phyloP scores from a whole-genome alignment of 2,113 vertebrate species.

The Gambusia affinis region DNA sequence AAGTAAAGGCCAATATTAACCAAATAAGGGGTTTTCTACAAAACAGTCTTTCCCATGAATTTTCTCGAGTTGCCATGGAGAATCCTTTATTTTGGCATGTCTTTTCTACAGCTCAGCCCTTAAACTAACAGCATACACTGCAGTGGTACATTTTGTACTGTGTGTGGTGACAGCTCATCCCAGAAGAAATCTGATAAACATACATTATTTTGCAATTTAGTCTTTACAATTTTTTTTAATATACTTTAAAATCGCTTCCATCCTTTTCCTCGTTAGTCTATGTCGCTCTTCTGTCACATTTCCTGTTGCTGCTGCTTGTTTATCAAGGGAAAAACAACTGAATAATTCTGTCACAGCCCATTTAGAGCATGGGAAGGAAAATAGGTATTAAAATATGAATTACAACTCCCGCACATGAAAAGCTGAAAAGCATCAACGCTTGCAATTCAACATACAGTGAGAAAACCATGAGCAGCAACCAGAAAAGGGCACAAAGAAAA shows the following conservation, averaged over 20 bases:
- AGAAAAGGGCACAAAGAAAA: not conserved
- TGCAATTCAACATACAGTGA: no score
- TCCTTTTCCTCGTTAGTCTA: constrained; percentile 6
- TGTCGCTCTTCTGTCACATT: constrained; percentile 18
- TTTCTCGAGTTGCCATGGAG: constrained; percentile 9
- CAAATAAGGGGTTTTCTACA: not conserved
- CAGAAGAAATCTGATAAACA: not conserved
- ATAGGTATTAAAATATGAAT: constrained; percentile 55
- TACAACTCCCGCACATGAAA: constrained; percentile 10
- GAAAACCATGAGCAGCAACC: not conserved
- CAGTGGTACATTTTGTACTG: not conserved
- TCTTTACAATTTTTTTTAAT: not conserved
- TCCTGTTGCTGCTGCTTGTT: constrained; percentile 8
- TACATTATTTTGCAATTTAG: not conserved
- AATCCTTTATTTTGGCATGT: constrained; percentile 9
- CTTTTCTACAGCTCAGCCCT: constrained; percentile 1
- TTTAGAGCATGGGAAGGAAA: constrained; percentile 49
- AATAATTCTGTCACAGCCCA: constrained; percentile 61
- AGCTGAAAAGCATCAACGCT: constrained; percentile 36
- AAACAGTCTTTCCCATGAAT: constrained; percentile 1
- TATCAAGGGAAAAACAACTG: constrained; percentile 16
- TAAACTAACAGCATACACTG: constrained; percentile 3
- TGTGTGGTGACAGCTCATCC: not conserved
- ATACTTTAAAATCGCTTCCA: constrained; percentile 6
- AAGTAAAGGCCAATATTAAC: constrained; percentile 7